These are phyloP conservation scores for Boulengeromyrus knoepffleri DNA, from an alignment of 2,113 vertebrate genomes.

Conservation along the genomic window DNA sequence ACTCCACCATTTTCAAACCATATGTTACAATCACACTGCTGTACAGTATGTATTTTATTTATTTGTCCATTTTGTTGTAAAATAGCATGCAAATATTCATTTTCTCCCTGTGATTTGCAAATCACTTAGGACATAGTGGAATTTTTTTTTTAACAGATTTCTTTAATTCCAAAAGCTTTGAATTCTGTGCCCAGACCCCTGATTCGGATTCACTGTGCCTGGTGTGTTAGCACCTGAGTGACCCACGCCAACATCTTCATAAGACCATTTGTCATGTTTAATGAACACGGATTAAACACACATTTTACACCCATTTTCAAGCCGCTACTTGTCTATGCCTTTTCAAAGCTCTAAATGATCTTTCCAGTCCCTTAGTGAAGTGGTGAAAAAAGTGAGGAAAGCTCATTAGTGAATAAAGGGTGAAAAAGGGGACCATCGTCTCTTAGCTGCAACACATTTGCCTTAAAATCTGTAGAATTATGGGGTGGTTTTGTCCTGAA, in stretches of 20 bases:
- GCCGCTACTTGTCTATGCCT: neutral
- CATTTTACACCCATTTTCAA: constrained; percentile 1
- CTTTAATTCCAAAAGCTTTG: constrained; percentile 43
- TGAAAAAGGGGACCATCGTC: neutral
- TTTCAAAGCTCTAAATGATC: constrained; percentile 8
- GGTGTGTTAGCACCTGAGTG: constrained; percentile 39
- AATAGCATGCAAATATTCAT: constrained; percentile 43
- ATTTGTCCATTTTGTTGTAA: constrained; percentile 40
- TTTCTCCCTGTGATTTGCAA: constrained; percentile 40
- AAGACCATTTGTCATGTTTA: constrained; percentile 32
- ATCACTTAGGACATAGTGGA: constrained; percentile 32
- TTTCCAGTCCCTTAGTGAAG: neutral
- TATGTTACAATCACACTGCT: constrained; percentile 29
- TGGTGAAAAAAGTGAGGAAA: neutral
- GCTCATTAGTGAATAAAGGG: neutral
- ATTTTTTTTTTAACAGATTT: constrained; percentile 36
- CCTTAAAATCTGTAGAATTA: neutral
- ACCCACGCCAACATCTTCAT: constrained; percentile 37
- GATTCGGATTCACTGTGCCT: constrained; percentile 36
- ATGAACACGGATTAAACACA: constrained; percentile 20
- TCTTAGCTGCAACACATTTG: neutral
- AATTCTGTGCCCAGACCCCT: constrained; percentile 31
- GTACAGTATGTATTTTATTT: constrained; percentile 43
- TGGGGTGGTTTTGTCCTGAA: neutral
- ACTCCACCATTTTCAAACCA: constrained; percentile 34